Evolutionary conservation across 2,797 vertebrate genomes (phyloP).

Genomic region (Avahi laniger): DNA sequence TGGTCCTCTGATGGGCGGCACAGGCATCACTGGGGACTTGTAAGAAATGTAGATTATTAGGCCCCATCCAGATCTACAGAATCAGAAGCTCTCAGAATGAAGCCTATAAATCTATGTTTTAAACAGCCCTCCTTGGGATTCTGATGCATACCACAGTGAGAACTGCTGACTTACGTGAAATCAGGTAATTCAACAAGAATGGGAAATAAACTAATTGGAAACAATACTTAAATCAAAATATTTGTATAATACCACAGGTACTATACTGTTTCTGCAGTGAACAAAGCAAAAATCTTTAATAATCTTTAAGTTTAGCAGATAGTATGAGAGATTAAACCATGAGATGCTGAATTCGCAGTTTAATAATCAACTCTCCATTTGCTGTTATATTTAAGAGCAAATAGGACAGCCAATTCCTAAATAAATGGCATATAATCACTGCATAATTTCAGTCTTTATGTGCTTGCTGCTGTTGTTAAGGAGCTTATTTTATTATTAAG

Average conservation of each 20-base stretch:
- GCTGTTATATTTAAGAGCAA: constrained; percentile 64
- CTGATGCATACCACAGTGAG: not conserved
- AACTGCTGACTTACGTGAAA: not conserved
- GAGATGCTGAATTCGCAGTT: constrained; percentile 20
- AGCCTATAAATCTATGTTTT: not conserved
- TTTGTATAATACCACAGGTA: not conserved
- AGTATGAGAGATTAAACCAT: not conserved
- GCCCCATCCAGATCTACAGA: not conserved
- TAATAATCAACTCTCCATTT: constrained; percentile 52
- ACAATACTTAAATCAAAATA: not conserved
- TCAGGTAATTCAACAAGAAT: not conserved
- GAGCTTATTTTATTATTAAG: constrained; percentile 66
- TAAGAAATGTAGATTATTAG: not conserved
- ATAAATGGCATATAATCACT: not conserved
- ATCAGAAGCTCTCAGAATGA: not conserved
- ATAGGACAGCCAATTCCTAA: constrained; percentile 13
- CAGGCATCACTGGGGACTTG: not conserved
- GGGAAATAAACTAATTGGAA: not conserved
- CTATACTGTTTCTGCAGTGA: not conserved
- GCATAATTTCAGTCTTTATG: constrained; percentile 61
- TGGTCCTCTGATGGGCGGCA: not conserved
- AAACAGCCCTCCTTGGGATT: not conserved
- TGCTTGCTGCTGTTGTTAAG: constrained; percentile 15
- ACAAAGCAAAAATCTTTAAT: not conserved
- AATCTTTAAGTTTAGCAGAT: constrained; percentile 43